phyloP scores from a whole-genome alignment of 1,140 invertebrate species.

The Gryon sp. region DNA sequence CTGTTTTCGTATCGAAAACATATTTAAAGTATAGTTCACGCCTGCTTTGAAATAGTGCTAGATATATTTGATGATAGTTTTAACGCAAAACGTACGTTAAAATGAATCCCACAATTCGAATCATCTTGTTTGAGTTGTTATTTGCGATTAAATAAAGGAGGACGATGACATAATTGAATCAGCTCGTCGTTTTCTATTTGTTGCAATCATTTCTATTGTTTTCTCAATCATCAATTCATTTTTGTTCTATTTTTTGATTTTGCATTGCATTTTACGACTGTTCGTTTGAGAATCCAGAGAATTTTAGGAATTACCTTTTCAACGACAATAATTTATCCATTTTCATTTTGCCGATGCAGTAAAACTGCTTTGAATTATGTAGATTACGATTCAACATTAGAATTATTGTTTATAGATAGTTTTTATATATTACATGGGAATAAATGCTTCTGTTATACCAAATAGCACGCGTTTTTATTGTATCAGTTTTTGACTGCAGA shows the following conservation, averaged over 20 bases:
- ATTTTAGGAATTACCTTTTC: neutral
- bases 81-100: no score
- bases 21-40: conserved; percentile 4
- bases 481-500: conserved; percentile 3
- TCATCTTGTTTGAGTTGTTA: neutral
- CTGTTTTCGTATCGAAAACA: conserved; percentile 54
- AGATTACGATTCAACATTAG: conserved; percentile 12
- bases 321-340: neutral
- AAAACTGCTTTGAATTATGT: conserved; percentile 4
- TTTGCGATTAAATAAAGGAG: no score
- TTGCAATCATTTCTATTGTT: no score
- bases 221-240: neutral
- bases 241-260: neutral
- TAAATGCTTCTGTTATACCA: conserved; percentile 31
- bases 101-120: neutral
- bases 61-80: conserved; percentile 18
- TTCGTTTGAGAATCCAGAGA: neutral
- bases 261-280: conserved; percentile 7
- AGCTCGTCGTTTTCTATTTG: neutral
- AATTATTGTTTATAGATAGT: neutral
- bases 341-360: neutral
- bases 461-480: conserved; percentile 36
- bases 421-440: conserved; percentile 35
- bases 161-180: no score
- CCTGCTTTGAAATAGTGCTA: conserved; percentile 19